A percentile compares a stretch with the other conserved stretches of the same genome.
Evolutionary conservation across 2,113 vertebrate genomes (phyloP).

Genomic region (Psephotus haematonotus): DNA sequence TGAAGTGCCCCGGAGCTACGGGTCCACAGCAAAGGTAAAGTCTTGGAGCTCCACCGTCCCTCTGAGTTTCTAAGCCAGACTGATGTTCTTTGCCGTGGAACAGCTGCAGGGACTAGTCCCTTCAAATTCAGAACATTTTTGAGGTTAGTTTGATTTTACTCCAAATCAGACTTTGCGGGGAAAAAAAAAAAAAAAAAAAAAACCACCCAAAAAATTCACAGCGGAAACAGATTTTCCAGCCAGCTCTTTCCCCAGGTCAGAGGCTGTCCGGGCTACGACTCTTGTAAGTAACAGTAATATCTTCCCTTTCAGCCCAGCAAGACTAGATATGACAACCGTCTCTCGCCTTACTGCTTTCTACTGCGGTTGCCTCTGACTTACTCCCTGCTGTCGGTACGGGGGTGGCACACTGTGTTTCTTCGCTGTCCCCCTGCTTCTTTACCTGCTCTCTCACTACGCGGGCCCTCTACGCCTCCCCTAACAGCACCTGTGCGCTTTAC

Average conservation of each 20-base stretch:
- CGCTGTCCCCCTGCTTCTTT: background rate
- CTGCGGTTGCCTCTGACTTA: fast-evolving
- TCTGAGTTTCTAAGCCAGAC: background rate
- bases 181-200: background rate
- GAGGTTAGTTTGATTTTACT: background rate
- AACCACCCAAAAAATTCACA: background rate
- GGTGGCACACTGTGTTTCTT: fast-evolving
- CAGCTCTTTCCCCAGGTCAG: background rate
- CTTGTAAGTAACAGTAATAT: background rate
- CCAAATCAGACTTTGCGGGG: background rate
- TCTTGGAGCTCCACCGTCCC: background rate
- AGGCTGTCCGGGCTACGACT: background rate
- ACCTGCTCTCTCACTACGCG: fast-evolving
- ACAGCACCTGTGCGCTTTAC: background rate
- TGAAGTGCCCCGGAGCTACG: background rate
- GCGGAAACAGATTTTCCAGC: background rate
- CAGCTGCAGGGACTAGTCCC: background rate
- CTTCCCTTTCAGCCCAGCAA: background rate
- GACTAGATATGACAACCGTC: background rate
- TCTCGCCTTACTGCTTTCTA: fast-evolving
- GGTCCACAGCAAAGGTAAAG: background rate
- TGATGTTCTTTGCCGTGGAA: background rate
- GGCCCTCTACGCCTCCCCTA: too few relatives aligned
- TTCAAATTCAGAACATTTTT: background rate
- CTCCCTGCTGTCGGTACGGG: fast-evolving